A percentile compares a stretch with the other conserved stretches of the same genome.
These are phyloP conservation scores for Syrista parreyssii DNA, from an alignment of 2,888 invertebrate genomes.

Conservation along the genomic window DNA sequence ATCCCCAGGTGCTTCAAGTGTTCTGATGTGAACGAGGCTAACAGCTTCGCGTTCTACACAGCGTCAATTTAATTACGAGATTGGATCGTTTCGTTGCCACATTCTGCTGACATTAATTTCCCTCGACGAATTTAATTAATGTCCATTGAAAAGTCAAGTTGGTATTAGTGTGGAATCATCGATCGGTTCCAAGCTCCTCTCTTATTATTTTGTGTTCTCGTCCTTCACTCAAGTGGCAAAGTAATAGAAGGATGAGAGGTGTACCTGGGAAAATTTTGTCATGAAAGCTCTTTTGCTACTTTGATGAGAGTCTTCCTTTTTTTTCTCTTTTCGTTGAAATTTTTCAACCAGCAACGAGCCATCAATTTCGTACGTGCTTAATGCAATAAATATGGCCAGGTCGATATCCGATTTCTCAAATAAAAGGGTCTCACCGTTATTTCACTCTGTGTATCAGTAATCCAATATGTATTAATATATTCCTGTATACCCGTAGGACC, in stretches of 20 bases:
- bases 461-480: background rate
- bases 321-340: background rate
- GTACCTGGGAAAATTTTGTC: background rate
- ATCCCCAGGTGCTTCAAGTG: background rate
- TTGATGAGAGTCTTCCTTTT: background rate
- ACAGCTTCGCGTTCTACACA: constrained; percentile 25
- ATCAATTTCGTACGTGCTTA: background rate
- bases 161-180: constrained; percentile 26
- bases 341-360: background rate
- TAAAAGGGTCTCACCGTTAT: background rate
- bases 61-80: constrained; percentile 39
- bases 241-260: background rate
- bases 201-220: background rate
- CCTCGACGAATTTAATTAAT: constrained; percentile 35
- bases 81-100: constrained; percentile 30
- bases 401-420: background rate
- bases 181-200: constrained; percentile 11
- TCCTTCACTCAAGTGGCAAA: background rate
- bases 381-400: background rate
- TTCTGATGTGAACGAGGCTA: constrained; percentile 4
- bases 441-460: background rate
- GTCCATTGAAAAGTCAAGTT: constrained; percentile 18
- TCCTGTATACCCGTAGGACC: background rate
- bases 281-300: background rate
- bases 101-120: constrained; percentile 32